Percentiles rank a stretch among this genome's conserved stretches.
Evolutionary conservation across 1,140 invertebrate genomes (phyloP).

Genomic region (Pectinophora gossypiella): DNA sequence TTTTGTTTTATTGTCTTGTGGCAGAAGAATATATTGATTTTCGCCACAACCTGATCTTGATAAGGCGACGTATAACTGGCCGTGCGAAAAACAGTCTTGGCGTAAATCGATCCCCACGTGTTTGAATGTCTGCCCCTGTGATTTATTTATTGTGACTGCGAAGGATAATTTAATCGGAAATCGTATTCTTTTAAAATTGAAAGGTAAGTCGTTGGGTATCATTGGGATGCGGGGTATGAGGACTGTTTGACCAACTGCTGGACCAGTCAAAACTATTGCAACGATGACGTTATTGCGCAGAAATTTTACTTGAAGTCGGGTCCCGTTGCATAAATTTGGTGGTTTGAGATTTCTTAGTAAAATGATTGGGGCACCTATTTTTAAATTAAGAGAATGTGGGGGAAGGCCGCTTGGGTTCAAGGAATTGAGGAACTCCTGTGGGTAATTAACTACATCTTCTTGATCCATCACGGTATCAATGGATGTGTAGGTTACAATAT

Average conservation of each 20-base stretch:
- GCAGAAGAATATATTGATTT: not conserved
- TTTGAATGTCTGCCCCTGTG: not conserved
- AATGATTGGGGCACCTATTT: constrained; percentile 23
- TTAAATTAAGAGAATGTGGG: constrained; percentile 21
- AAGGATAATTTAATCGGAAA: constrained; percentile 20
- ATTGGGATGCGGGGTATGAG: constrained; percentile 23
- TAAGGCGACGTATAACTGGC: not conserved
- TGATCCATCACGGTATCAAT: constrained; percentile 25
- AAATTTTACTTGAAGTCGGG: constrained; percentile 23
- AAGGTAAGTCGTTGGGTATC: constrained; percentile 23
- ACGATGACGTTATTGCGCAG: constrained; percentile 23
- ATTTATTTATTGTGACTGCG: not conserved
- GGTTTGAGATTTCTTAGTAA: constrained; percentile 29
- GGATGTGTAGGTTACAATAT: constrained; percentile 18
- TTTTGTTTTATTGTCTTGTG: not conserved
- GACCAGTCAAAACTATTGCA: constrained; percentile 24
- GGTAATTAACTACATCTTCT: constrained; percentile 24
- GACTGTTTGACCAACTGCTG: constrained; percentile 20
- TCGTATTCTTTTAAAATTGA: constrained; percentile 19
- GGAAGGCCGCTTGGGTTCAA: constrained; percentile 20
- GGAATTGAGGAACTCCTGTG: constrained; percentile 24
- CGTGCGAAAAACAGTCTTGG: not conserved
- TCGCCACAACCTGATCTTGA: not conserved
- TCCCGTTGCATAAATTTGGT: constrained; percentile 29
- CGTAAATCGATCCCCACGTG: not conserved